Conservation (phyloP, 2,888 invertebrate genomes). For the Digitonthophagus gazella region DNA sequence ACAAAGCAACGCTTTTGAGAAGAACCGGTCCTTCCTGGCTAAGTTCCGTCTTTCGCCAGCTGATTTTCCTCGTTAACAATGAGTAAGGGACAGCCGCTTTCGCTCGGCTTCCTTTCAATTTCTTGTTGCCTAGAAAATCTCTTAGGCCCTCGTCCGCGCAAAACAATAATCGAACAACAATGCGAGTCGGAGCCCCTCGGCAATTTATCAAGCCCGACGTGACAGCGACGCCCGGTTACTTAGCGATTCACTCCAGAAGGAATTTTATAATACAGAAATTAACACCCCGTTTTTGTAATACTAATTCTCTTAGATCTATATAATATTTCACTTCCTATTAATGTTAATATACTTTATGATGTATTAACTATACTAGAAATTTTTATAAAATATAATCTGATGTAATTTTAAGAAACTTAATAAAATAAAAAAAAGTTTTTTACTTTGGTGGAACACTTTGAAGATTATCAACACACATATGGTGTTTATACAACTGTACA, state of each 20-base stretch:
- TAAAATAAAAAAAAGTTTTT: too few species aligned
- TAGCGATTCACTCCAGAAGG: neutral
- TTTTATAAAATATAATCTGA: too few species aligned
- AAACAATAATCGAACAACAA: constrained; percentile 14
- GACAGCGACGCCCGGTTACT: neutral
- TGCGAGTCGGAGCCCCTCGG: constrained; percentile 1
- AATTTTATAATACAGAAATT: constrained; percentile 4
- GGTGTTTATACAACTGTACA: too few species aligned
- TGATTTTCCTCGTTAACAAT: neutral
- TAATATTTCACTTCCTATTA: too few species aligned
- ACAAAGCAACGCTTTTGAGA: neutral
- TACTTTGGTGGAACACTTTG: too few species aligned
- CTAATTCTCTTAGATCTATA: too few species aligned
- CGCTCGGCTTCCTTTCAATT: constrained; percentile 15
- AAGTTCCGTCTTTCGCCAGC: neutral
- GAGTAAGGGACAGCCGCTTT: neutral
- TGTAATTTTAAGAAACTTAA: too few species aligned
- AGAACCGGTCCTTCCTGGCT: neutral
- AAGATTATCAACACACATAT: too few species aligned
- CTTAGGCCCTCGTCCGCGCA: constrained; percentile 7
- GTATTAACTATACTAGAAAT: too few species aligned
- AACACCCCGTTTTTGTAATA: neutral
- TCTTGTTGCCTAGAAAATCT: constrained; percentile 8
- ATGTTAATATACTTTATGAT: too few species aligned
- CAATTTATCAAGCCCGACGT: constrained; percentile 10